phyloP scores from a whole-genome alignment of 2,888 invertebrate genomes.

The Vandiemenella viatica region DNA sequence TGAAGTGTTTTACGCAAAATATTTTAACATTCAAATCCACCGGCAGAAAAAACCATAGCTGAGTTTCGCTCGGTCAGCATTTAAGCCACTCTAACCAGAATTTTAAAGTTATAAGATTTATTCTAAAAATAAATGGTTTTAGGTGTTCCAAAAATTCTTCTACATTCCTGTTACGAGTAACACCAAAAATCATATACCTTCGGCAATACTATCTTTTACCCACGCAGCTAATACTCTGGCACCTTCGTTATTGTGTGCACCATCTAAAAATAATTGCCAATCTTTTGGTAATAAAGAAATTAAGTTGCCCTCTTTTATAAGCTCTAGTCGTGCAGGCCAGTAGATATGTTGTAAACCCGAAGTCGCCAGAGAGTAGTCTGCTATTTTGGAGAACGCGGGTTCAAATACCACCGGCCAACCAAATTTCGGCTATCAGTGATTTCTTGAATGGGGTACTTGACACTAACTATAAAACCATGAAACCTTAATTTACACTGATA shows the following conservation, averaged over 20 bases:
- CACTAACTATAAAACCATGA: too few relatives aligned
- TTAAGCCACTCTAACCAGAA: too few relatives aligned
- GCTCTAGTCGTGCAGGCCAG: neutral
- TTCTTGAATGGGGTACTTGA: too few relatives aligned
- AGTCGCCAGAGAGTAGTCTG: too few relatives aligned
- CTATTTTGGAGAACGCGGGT: too few relatives aligned
- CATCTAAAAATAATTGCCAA: conserved; percentile 1
- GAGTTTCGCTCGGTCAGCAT: too few relatives aligned
- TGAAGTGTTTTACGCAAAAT: too few relatives aligned
- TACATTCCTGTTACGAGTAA: neutral
- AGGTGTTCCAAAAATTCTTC: neutral
- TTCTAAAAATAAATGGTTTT: neutral
- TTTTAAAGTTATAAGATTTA: too few relatives aligned
- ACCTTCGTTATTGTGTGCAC: neutral
- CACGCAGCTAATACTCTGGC: neutral
- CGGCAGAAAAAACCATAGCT: too few relatives aligned
- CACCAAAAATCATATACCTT: neutral
- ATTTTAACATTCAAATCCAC: neutral
- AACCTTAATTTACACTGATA: too few relatives aligned
- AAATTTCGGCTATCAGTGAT: too few relatives aligned
- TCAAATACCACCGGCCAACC: too few relatives aligned
- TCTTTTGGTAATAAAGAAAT: conserved; percentile 1
- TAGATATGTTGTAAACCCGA: neutral
- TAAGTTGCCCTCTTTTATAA: conserved; percentile 1
- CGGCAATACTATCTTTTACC: neutral